Evolutionary conservation across 2,113 vertebrate genomes (phyloP), one percentile per base, ranked within the genome.

Genomic region (Sporophila hypoxantha): DNA sequence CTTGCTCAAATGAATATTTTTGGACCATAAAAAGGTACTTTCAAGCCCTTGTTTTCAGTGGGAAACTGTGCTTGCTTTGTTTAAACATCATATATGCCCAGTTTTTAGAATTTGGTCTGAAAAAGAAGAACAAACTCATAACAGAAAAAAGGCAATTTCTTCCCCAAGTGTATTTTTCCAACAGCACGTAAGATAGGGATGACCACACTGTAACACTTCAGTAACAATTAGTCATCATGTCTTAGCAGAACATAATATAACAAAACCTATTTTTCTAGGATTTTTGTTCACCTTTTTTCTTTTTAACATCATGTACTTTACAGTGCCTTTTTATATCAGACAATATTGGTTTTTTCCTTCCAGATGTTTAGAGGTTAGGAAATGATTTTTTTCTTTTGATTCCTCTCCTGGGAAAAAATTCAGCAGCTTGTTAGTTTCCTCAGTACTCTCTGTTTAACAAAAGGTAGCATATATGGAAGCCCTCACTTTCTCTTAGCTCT

Each of bases 301-400:
- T 88, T 87, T 55, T 74, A 82, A 62, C 21, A 30, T 67, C 41
- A 47, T 16, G 9, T 64, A 71, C 30, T 67, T 91, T 59, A 66
- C 29, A 83, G 11, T 67, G 17, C 14, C 30, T 75, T 49, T 74
- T 77, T 52, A 16, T 29, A 75, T 47, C 49, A 55, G 23, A n/a
- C 74, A 44, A 32, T 74, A 49, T 6, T 50, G 27, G 1, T 56
- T 59, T 47, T 57, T 79, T 56, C 5, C 29, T 79, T 85, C 22
- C 66, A 90, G 37, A 67, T 65, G 23, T 34, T 87, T 34, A 60
- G 17, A 85, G 34, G 46, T 53, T 78, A 90, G 42, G 47, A 82
- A 76, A 67, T 25, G 7, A 49, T 88, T 86, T 89, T 82, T 67
- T 85, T 82, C 78, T 66, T 90, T 87, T 82, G 42, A 87, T 74